phyloP scores from a whole-genome alignment of 1,140 invertebrate species.

The Probaryconus sp. region DNA sequence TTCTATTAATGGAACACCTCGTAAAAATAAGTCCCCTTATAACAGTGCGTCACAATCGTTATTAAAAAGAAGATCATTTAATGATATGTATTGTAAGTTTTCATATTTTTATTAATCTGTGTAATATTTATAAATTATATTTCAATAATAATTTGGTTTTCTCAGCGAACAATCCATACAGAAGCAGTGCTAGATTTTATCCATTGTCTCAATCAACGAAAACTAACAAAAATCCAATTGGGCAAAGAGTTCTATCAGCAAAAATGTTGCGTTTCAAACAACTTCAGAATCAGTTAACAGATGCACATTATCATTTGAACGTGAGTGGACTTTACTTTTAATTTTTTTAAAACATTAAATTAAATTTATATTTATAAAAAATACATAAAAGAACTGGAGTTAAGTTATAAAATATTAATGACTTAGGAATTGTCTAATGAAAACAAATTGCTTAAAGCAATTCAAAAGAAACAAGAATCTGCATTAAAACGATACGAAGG shows the following conservation, averaged over 20 bases:
- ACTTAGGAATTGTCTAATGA: slow-evolving; percentile 85
- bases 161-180: slow-evolving; percentile 72
- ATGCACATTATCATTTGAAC: slow-evolving; percentile 87
- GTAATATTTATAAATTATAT: slow-evolving; percentile 16
- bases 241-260: slow-evolving; percentile 85
- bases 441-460: slow-evolving; percentile 84
- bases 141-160: slow-evolving; percentile 2
- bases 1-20: slow-evolving; percentile 43
- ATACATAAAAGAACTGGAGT: neutral
- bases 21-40: slow-evolving; percentile 60
- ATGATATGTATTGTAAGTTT: slow-evolving; percentile 74
- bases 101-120: slow-evolving; percentile 11
- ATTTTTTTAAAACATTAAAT: neutral
- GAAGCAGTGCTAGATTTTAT: slow-evolving; percentile 71
- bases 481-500: slow-evolving; percentile 86
- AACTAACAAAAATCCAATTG: slow-evolving; percentile 77
- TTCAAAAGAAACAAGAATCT: slow-evolving; percentile 87
- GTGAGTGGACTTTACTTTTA: too few relatives aligned
- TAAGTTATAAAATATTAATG: too few relatives aligned
- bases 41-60: slow-evolving; percentile 67
- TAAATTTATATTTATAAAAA: slow-evolving; percentile 8
- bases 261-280: slow-evolving; percentile 86
- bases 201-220: slow-evolving; percentile 66
- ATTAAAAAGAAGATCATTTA: slow-evolving; percentile 75
- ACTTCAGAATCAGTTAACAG: slow-evolving; percentile 87